Percentiles rank a stretch among this genome's conserved stretches.
Evolutionary conservation across 2,888 invertebrate genomes (phyloP).

Genomic region (Alsophila aescularia): DNA sequence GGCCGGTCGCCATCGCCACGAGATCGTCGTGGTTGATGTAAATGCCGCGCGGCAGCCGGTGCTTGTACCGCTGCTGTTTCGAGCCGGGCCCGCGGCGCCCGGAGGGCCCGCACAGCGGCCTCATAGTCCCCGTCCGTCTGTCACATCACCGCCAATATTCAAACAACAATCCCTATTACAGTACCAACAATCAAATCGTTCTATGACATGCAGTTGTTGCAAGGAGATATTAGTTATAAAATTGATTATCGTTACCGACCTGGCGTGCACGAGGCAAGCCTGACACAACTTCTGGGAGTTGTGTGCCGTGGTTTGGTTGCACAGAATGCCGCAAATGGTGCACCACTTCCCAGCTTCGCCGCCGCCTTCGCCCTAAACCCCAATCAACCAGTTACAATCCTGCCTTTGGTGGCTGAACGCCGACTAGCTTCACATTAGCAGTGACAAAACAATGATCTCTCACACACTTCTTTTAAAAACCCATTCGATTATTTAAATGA

Average conservation of each 20-base stretch:
- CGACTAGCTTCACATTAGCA: constrained; percentile 41
- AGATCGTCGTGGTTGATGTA: constrained; percentile 99
- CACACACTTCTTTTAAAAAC: constrained; percentile 83
- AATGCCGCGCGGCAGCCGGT: constrained; percentile 98
- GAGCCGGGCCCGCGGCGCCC: constrained; percentile 83
- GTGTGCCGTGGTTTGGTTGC: constrained; percentile 79
- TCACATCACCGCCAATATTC: constrained; percentile 73
- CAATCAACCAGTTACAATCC: constrained; percentile 75
- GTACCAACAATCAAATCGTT: constrained; percentile 41
- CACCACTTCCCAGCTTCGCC: constrained; percentile 78
- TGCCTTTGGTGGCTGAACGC: constrained; percentile 41
- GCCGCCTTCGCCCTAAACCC: constrained; percentile 81
- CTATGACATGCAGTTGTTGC: constrained; percentile 54
- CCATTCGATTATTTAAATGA: constrained; percentile 71
- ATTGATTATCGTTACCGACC: constrained; percentile 72
- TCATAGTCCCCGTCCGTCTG: constrained; percentile 92
- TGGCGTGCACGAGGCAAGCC: constrained; percentile 85
- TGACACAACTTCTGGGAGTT: constrained; percentile 83
- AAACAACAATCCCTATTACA: constrained; percentile 53
- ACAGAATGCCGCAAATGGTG: constrained; percentile 82
- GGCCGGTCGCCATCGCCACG: constrained; percentile 93
- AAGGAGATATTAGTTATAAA: constrained; percentile 41
- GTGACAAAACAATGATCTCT: constrained; percentile 58
- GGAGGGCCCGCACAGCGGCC: constrained; percentile 90
- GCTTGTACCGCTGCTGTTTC: constrained; percentile 86